Base-by-base conservation (phyloP, 1,140 invertebrate species). In the Plutomurus gul region DNA sequence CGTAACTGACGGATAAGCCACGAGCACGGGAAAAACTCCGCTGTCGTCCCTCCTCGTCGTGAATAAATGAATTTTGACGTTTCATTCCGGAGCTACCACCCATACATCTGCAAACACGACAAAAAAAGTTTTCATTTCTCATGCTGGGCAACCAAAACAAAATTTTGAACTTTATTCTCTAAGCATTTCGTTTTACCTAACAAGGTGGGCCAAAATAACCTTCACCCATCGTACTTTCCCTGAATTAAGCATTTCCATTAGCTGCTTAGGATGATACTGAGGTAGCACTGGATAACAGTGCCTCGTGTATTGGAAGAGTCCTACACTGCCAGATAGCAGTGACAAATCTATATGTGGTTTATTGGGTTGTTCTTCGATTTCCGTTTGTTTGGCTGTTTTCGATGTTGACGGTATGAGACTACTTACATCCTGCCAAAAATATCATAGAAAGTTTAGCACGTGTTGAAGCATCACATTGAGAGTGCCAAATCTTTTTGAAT, bases 221-320 rank as follows among this genome's bases (percentile, higher is more conserved):
- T 99, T 99, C 0, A 99, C 98, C 91, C 96, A 95, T 84, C 95
- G 89, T 39, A 98, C 97, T 88, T 99, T 99, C 0, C 98, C 98
- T 76, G 96, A 98, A 87, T 99, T 99, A 0, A 99, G 88, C n/a
- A 99, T 87, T 86, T 99, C 98, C 93, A 99, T 98, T 3, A 99
- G 87, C 85, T 99, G 97, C 85, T 98, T 98, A 0, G 98, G 98
- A 89, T 99, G 98, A 87, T 99, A 99, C 85, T 99, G 98, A 0
- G 98, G 98, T 78, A 99, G 87, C n/a, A 99, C 96, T 0, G 97
- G 97, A 85, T 95, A 96, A 96, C 96, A 83, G 98, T 94, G 70
- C n/a, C 83, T 25, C 2, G 81, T 84, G 46, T 84, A 82, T 37
- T 84, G 78, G 25, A 84, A 82, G 74, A 82, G 56, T 75, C 78